These are phyloP conservation scores for Coptodon bakossiorum DNA, from an alignment of 2,113 vertebrate species.

Conservation along the genomic window DNA sequence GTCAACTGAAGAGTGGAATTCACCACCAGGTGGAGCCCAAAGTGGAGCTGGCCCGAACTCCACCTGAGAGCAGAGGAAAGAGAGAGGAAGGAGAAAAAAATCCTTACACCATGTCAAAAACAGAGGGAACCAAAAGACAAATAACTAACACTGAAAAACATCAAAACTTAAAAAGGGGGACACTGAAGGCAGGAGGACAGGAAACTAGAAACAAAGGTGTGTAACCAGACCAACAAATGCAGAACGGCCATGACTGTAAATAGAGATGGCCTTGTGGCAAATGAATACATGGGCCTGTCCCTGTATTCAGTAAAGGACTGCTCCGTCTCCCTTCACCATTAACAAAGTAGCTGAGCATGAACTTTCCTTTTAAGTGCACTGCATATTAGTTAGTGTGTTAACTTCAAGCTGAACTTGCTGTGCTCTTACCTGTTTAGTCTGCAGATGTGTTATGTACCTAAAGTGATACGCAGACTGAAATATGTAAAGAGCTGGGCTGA, in stretches of 20 bases:
- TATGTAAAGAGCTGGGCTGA: background rate
- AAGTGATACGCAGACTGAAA: background rate
- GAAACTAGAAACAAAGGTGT: background rate
- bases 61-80: background rate
- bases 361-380: background rate
- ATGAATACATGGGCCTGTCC: background rate
- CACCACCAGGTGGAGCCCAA: background rate
- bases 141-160: background rate
- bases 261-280: rapidly evolving
- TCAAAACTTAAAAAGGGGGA: background rate
- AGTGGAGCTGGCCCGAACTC: rapidly evolving
- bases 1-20: background rate
- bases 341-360: background rate
- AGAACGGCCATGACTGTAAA: background rate
- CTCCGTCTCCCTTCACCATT: background rate
- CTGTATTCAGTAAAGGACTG: background rate
- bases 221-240: background rate
- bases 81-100: background rate
- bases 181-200: background rate
- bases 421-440: background rate
- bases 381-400: background rate
- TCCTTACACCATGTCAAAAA: background rate
- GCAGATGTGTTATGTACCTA: background rate
- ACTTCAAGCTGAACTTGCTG: background rate
- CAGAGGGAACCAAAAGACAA: background rate